These are phyloP conservation scores for Rhimphoctona megacephalus DNA, from an alignment of 2,888 invertebrate species.

Conservation along the genomic window DNA sequence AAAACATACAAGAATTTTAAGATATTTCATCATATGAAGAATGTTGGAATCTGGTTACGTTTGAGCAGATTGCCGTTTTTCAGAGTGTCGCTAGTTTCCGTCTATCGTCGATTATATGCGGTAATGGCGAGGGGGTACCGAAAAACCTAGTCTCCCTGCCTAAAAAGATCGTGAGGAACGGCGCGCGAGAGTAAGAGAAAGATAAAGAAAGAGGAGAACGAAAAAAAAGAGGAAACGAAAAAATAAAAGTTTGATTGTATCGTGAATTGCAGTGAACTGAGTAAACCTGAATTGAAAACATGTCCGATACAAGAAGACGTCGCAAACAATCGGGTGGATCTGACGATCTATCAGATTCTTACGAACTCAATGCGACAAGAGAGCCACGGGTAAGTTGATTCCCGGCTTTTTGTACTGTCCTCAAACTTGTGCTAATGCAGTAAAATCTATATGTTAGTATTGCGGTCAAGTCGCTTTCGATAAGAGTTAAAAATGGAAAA, in stretches of 20 bases:
- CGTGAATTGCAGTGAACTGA: conserved; percentile 26
- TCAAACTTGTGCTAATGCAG: neutral
- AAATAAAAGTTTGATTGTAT: conserved; percentile 23
- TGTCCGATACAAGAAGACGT: conserved; percentile 82
- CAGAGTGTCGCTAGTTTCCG: conserved; percentile 31
- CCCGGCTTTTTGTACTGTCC: conserved; percentile 22
- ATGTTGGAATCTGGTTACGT: neutral
- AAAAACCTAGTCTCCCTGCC: too few species aligned
- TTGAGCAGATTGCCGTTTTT: conserved; percentile 6
- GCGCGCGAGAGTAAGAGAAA: conserved; percentile 7
- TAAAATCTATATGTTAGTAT: conserved; percentile 15
- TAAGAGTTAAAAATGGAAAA: neutral
- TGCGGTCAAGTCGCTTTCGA: conserved; percentile 32
- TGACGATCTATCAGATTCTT: conserved; percentile 82
- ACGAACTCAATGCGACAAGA: conserved; percentile 81
- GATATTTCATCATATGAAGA: neutral
- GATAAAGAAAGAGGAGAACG: conserved; percentile 1
- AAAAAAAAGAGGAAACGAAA: neutral
- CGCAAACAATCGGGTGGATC: conserved; percentile 82
- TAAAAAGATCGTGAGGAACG: conserved; percentile 8
- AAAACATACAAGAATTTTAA: neutral
- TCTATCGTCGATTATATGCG: neutral
- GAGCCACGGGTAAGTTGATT: conserved; percentile 81
- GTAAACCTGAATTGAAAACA: conserved; percentile 67
- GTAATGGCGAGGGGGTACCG: neutral